phyloP scores from a whole-genome alignment of 1,140 invertebrate genomes.

The Microplitis mediator region DNA sequence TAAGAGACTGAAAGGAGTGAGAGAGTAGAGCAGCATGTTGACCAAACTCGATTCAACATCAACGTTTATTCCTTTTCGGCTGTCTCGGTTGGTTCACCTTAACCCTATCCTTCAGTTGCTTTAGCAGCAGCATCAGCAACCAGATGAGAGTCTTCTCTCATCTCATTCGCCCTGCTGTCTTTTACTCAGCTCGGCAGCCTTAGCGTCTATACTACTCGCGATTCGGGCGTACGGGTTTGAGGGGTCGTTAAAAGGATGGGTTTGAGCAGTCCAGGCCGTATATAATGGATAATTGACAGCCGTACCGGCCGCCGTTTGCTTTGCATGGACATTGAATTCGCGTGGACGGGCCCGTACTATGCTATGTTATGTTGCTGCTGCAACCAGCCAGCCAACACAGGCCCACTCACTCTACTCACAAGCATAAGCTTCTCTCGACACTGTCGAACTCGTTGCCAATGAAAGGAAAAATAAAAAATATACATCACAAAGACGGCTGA shows the following conservation, averaged over 20 bases:
- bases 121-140: neutral
- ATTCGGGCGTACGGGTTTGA: constrained; percentile 40
- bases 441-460: constrained; percentile 6
- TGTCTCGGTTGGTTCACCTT: no score
- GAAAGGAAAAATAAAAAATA: neutral
- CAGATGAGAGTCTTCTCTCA: neutral
- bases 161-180: neutral
- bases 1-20: no score
- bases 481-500: neutral
- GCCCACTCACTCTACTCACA: neutral
- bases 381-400: no score
- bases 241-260: constrained; percentile 40
- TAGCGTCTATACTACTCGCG: neutral
- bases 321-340: constrained; percentile 42
- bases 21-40: no score
- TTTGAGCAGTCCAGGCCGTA: constrained; percentile 39
- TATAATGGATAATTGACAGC: constrained; percentile 44
- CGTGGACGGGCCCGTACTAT: constrained; percentile 25
- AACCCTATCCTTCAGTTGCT: neutral
- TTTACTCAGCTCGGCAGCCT: neutral
- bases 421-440: constrained; percentile 1
- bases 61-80: no score
- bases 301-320: constrained; percentile 40
- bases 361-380: no score
- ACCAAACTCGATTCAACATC: no score